Percentiles rank a stretch among this genome's conserved stretches.
Conservation (phyloP, 2,113 vertebrate genomes). For the Xiphorhynchus elegans region DNA sequence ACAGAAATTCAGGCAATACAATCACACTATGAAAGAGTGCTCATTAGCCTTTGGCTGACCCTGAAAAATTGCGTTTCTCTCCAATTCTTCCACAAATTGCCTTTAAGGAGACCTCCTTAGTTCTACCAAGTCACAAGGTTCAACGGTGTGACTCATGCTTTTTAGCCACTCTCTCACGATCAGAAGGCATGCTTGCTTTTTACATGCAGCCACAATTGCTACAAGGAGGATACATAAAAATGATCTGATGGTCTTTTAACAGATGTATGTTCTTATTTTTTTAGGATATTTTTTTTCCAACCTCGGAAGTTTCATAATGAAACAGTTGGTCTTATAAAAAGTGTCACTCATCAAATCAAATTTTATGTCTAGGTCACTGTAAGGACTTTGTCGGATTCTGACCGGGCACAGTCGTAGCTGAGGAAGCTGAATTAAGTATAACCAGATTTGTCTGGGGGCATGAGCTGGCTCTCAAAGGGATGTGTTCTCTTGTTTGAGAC, state of each 20-base stretch:
- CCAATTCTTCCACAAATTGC: conserved; percentile 62
- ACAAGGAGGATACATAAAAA: conserved; percentile 34
- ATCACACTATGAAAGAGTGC: conserved; percentile 42
- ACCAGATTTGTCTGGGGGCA: neutral
- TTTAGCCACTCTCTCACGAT: conserved; percentile 60
- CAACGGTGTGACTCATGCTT: conserved; percentile 43
- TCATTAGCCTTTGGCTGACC: conserved; percentile 74
- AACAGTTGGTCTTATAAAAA: conserved; percentile 31
- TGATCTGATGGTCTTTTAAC: neutral
- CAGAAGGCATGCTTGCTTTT: conserved; percentile 48
- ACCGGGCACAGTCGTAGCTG: accelerated
- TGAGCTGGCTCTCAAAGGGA: neutral
- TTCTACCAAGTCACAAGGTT: conserved; percentile 60
- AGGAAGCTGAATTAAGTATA: neutral
- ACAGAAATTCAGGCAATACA: conserved; percentile 67
- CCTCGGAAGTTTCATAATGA: conserved; percentile 47
- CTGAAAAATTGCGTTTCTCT: conserved; percentile 47
- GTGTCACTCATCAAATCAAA: conserved; percentile 13
- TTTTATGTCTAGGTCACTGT: conserved; percentile 17
- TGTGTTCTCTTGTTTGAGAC: neutral
- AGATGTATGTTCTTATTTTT: conserved; percentile 27
- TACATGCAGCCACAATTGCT: conserved; percentile 14
- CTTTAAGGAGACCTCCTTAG: conserved; percentile 58
- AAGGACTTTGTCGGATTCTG: conserved; percentile 20
- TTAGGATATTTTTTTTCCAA: conserved; percentile 16